A percentile compares a stretch with the other conserved stretches of the same genome.
These are phyloP conservation scores for Cryptocephalus primarius DNA, from an alignment of 2,888 invertebrate genomes.

Conservation along the genomic window DNA sequence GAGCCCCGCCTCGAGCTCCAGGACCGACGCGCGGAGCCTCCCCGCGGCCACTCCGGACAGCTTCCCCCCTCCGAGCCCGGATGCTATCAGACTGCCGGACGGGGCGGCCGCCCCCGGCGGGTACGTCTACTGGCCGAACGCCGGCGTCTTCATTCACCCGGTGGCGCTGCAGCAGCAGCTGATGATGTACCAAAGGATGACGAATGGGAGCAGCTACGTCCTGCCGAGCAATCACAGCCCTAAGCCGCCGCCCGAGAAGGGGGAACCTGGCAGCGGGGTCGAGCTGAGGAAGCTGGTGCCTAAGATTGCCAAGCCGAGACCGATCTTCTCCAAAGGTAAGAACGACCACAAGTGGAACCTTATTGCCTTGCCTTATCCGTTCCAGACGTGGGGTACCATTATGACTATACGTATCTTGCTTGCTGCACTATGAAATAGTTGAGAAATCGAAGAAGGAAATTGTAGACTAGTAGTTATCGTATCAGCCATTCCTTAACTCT, in stretches of 20 bases:
- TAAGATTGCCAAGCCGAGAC: constrained; percentile 17
- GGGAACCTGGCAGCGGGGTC: constrained; percentile 11
- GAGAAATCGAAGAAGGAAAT: too few species aligned
- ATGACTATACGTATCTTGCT: too few species aligned
- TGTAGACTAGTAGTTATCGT: too few species aligned
- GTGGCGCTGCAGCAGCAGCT: constrained; percentile 60
- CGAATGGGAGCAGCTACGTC: constrained; percentile 40
- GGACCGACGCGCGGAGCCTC: constrained; percentile 16
- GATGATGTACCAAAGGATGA: constrained; percentile 64
- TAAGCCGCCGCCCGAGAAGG: constrained; percentile 18
- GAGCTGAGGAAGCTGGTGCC: constrained; percentile 36
- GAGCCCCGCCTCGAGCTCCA: constrained; percentile 21
- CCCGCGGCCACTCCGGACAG: constrained; percentile 25
- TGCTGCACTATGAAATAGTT: too few species aligned
- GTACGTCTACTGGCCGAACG: constrained; percentile 60
- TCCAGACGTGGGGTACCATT: too few species aligned
- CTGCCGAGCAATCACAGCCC: constrained; percentile 24
- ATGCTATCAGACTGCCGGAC: constrained; percentile 35
- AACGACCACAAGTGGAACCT: background rate
- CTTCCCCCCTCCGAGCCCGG: constrained; percentile 38
- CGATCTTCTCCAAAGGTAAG: constrained; percentile 11
- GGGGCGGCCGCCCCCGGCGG: constrained; percentile 36
- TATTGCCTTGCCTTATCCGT: background rate
- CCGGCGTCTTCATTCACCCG: constrained; percentile 62
- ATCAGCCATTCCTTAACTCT: too few species aligned